phyloP scores from a whole-genome alignment of 2,797 vertebrate species.

The Anguilla obscura region DNA sequence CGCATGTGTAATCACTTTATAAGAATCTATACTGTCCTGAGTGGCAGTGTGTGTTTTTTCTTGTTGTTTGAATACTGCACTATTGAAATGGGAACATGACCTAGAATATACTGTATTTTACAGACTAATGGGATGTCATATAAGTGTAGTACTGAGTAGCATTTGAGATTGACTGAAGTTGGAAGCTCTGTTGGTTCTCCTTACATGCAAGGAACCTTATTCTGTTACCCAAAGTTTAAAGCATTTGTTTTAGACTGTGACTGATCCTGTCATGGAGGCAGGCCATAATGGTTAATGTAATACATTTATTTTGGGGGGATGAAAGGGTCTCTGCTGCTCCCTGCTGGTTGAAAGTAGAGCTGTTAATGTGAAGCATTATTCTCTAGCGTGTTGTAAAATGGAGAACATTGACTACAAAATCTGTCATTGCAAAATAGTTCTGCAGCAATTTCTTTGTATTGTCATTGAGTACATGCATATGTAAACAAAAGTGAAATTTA shows the following conservation, averaged over 20 bases:
- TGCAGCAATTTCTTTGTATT: background rate
- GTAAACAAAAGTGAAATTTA: background rate
- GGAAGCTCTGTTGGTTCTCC: too few species aligned
- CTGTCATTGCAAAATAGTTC: background rate
- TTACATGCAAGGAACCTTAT: too few species aligned
- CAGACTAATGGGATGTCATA: background rate
- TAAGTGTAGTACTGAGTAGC: too few species aligned
- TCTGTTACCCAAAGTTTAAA: too few species aligned
- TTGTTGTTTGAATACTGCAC: background rate
- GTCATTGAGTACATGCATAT: background rate
- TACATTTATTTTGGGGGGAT: background rate
- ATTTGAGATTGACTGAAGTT: background rate
- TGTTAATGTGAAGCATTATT: background rate
- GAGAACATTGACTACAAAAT: background rate
- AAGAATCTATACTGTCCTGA: too few species aligned
- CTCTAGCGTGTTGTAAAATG: background rate
- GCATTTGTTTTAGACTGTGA: too few species aligned
- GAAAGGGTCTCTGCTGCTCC: background rate
- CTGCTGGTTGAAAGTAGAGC: background rate
- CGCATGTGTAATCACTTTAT: too few species aligned
- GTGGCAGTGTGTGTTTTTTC: background rate
- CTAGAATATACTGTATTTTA: background rate
- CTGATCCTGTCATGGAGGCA: too few species aligned
- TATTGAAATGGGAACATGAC: background rate
- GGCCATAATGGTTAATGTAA: too few species aligned